Evolutionary conservation across 1,140 invertebrate genomes (phyloP), one percentile per base, ranked within the genome.

Genomic region (Ctenoplectra terminalis): DNA sequence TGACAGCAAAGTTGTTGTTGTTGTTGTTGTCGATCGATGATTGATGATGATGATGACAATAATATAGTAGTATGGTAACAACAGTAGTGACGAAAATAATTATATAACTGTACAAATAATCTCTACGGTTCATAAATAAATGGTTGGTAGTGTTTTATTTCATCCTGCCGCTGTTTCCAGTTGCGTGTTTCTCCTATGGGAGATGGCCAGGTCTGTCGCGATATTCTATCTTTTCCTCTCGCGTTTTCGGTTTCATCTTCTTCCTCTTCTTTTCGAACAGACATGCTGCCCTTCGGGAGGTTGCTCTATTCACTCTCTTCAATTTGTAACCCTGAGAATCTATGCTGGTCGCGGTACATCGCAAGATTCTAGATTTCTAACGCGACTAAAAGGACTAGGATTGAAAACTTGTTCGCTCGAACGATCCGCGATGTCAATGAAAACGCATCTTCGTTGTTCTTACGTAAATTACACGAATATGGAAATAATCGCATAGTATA

Each of bases 341-440:
- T 54, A 43, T n/a, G 46, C 34, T 31, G 37, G 9, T 26, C 26
- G 48, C n/a, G 48, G 56, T 56, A 17, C 17, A 67, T 20, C 40
- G 61, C 37, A 48, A 67, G 29, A 43, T 43, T 40, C 37, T 67
- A 8, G 6, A 58, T 77, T 46, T 7, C 37, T 48, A 29, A 60
- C 17, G 17, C 26, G 79, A 81, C 72, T 75, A 75, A 50, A 75
- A 56, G 15, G 69, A 80, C 70, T 58, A 74, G 60, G 3, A 48
- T 67, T 13, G 13, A 54, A 58, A 74, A 54, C 52, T n/a, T 40
- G 13, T 48, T 48, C 8, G n/a, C 46, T 23, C 70, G 77, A 72
- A 23, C 46, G 56, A 52, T 17, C 34, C 34, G 11, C 58, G 69
- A 79, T 43, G n/a, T 56, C 37, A 63, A 46, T 9, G 20, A 43